Conservation (phyloP, 2,113 vertebrate species). For the Pseudopipra pipra region DNA sequence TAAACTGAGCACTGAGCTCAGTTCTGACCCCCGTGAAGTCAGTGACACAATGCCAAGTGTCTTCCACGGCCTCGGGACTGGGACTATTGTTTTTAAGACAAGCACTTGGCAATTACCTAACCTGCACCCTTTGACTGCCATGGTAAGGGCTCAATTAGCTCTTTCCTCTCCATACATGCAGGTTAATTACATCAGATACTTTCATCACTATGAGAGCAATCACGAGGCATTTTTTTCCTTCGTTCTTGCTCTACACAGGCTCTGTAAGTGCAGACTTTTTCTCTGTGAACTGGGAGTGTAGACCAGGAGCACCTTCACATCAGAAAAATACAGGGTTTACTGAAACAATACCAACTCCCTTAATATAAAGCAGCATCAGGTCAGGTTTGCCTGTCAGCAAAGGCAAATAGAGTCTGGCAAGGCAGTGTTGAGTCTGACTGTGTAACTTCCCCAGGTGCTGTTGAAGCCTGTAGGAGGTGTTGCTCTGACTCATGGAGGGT, state of each 20-base stretch:
- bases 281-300: background rate
- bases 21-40: background rate
- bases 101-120: background rate
- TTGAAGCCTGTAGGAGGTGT: background rate
- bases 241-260: background rate
- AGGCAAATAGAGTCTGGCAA: background rate
- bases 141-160: background rate
- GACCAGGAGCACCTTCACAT: background rate
- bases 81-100: background rate
- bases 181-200: background rate
- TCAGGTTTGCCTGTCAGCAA: background rate
- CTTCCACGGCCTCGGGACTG: background rate
- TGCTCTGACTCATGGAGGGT: background rate
- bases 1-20: background rate
- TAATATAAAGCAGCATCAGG: background rate
- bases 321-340: background rate
- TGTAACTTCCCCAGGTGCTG: background rate
- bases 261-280: background rate
- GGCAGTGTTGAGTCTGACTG: conserved; percentile 12
- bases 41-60: background rate
- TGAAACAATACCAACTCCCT: background rate
- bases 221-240: background rate
- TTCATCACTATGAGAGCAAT: background rate
- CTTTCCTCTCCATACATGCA: background rate
- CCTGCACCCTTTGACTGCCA: background rate